Percentiles rank a stretch among this genome's conserved stretches.
Conservation (phyloP, 2,113 vertebrate species). For the Chamaea fasciata region DNA sequence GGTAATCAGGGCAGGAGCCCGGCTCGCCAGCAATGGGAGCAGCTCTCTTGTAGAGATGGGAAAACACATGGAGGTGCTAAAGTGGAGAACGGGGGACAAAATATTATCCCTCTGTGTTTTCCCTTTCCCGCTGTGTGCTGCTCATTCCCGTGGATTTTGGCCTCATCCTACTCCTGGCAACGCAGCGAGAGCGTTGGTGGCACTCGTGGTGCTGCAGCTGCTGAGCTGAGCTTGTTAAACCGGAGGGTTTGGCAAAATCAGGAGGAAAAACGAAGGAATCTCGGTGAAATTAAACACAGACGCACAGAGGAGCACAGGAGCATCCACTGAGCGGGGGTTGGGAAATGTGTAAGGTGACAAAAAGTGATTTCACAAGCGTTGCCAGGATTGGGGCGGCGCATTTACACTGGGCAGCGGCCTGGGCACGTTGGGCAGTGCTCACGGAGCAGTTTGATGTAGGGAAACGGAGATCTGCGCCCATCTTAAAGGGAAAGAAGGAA, state of each 20-base stretch:
- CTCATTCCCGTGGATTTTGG: not conserved
- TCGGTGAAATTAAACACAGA: not conserved
- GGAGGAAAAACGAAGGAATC: too few relatives aligned
- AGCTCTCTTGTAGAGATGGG: not conserved
- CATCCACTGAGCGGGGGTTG: accelerated
- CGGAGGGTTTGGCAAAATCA: accelerated
- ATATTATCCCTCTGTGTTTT: not conserved
- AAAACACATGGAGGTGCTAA: not conserved
- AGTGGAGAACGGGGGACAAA: accelerated
- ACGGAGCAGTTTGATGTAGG: not conserved
- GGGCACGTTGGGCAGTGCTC: not conserved
- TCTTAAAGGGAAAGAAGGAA: not conserved
- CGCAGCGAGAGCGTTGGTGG: accelerated
- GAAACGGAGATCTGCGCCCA: not conserved
- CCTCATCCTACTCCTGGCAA: not conserved
- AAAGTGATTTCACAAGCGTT: not conserved
- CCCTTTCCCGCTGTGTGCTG: not conserved
- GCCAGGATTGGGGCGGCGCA: not conserved
- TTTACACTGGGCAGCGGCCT: not conserved
- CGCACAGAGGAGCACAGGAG: not conserved
- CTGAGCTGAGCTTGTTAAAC: not conserved
- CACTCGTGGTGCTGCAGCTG: accelerated
- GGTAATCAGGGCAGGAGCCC: not conserved
- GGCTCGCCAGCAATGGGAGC: not conserved
- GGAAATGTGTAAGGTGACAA: not conserved